phyloP scores from a whole-genome alignment of 2,113 vertebrate genomes.

The Myotis yumanensis region DNA sequence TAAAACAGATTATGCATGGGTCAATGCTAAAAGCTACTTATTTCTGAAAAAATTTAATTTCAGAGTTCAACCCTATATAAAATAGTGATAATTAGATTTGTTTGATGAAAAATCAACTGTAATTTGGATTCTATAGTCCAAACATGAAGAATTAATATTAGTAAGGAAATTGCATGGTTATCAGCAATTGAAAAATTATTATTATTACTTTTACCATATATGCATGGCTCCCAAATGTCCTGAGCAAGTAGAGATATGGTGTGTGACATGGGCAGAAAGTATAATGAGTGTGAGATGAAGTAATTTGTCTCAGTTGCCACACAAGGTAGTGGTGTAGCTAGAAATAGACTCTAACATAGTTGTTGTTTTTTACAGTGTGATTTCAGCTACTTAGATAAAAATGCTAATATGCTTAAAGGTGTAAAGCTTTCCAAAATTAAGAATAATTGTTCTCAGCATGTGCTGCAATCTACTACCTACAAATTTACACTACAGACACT shows the following conservation, averaged over 20 bases:
- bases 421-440: constrained; percentile 50
- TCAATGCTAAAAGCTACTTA: neutral
- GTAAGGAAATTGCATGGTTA: neutral
- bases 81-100: neutral
- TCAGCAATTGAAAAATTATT: constrained; percentile 2
- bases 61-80: neutral
- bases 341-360: constrained; percentile 40
- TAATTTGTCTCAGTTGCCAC: constrained; percentile 15
- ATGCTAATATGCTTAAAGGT: constrained; percentile 52
- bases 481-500: neutral
- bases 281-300: neutral
- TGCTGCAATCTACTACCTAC: neutral
- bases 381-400: constrained; percentile 66
- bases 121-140: neutral
- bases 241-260: neutral
- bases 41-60: neutral
- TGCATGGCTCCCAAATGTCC: neutral
- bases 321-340: neutral
- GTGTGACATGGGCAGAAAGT: neutral
- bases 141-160: constrained; percentile 15
- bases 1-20: neutral
- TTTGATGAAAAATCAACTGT: neutral
- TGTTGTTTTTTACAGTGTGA: constrained; percentile 48
- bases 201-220: neutral
- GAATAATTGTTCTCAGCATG: neutral